phyloP scores from a whole-genome alignment of 2,888 invertebrate species.

The Heteropelma amictum region DNA sequence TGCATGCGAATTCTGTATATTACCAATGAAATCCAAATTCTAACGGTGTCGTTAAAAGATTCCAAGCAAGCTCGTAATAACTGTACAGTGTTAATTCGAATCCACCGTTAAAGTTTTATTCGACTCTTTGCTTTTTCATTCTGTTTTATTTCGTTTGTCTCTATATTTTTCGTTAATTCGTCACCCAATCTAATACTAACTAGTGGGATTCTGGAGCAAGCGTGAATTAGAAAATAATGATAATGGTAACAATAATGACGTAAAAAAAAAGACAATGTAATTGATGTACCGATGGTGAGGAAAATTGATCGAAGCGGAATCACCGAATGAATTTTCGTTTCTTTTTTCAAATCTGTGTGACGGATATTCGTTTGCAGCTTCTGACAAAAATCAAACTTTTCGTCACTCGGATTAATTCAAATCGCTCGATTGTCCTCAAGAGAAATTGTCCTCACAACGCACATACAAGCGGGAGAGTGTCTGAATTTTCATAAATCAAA shows the following conservation, averaged over 20 bases:
- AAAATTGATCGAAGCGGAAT: constrained; percentile 5
- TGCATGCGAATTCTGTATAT: constrained; percentile 1
- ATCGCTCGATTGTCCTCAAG: constrained; percentile 14
- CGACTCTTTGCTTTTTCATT: not conserved
- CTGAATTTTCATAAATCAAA: constrained; percentile 7
- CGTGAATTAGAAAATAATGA: too few species aligned
- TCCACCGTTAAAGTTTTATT: constrained; percentile 38
- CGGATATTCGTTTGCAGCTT: too few species aligned
- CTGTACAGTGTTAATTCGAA: constrained; percentile 36
- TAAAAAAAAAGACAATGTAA: too few species aligned
- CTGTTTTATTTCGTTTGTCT: not conserved
- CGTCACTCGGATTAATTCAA: not conserved
- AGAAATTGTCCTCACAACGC: not conserved
- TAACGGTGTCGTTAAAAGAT: not conserved
- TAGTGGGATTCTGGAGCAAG: constrained; percentile 31
- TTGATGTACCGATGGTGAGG: too few species aligned
- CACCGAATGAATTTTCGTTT: too few species aligned
- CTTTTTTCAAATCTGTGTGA: too few species aligned
- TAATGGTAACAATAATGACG: too few species aligned
- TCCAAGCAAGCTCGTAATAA: constrained; percentile 46
- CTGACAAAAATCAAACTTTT: not conserved
- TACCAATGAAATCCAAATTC: not conserved
- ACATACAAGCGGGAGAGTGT: constrained; percentile 35
- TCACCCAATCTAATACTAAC: constrained; percentile 23
- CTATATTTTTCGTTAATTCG: constrained; percentile 14